A percentile compares a stretch with the other conserved stretches of the same genome.
phyloP scores from a whole-genome alignment of 2,797 vertebrate genomes.

The Argya squamiceps region DNA sequence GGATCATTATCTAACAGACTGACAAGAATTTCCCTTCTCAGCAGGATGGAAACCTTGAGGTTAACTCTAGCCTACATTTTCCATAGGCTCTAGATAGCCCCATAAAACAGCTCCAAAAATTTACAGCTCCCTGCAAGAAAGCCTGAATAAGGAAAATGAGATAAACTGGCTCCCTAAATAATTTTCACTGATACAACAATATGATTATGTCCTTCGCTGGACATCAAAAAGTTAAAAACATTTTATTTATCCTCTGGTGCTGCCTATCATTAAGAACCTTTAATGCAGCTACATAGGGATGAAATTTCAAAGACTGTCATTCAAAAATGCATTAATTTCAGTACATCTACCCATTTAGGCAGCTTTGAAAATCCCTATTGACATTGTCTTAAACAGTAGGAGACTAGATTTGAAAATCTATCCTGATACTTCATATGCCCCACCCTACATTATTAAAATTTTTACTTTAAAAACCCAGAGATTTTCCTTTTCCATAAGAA shows the following conservation, averaged over 20 bases:
- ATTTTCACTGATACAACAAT: neutral
- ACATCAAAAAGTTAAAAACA: neutral
- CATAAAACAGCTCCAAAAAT: neutral
- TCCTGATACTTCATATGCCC: fast-evolving
- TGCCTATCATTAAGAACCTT: neutral
- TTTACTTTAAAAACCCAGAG: neutral
- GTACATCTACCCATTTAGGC: neutral
- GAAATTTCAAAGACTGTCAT: neutral
- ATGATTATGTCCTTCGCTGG: neutral
- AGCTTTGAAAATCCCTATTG: neutral
- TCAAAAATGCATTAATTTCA: neutral
- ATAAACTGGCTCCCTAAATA: neutral
- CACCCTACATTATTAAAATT: neutral
- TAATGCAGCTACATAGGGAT: neutral
- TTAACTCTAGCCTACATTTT: neutral
- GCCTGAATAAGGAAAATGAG: neutral
- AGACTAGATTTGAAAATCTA: neutral
- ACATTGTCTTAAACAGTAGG: neutral
- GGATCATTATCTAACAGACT: neutral
- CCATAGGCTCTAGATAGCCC: neutral
- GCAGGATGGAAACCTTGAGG: neutral
- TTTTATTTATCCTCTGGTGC: neutral
- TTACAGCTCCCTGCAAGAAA: neutral
- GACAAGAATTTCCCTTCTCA: neutral
- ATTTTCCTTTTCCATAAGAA: neutral